Evolutionary conservation across 2,888 invertebrate species (phyloP).

Genomic region (Sicus ferrugineus): DNA sequence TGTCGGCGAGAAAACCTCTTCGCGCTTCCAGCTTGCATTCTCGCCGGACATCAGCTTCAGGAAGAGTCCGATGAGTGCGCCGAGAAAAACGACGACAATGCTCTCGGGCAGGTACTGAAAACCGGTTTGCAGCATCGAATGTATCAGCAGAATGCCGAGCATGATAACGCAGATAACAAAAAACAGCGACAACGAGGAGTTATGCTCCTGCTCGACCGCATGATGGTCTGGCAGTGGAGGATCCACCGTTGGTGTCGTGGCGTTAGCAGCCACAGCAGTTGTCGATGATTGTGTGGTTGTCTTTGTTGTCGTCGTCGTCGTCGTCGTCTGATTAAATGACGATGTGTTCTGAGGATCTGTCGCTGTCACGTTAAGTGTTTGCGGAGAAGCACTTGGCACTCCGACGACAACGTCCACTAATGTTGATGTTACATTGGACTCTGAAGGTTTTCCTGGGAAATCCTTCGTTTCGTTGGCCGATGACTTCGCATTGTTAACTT

Average conservation of each 20-base stretch:
- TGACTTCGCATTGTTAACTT: constrained; percentile 18
- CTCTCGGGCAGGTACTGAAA: constrained; percentile 98
- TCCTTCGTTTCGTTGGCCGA: neutral
- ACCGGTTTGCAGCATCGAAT: constrained; percentile 92
- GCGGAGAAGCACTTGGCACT: neutral
- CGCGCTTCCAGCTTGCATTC: constrained; percentile 94
- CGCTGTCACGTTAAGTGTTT: neutral
- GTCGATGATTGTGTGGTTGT: constrained; percentile 20
- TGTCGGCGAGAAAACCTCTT: constrained; percentile 97
- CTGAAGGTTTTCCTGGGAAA: constrained; percentile 10
- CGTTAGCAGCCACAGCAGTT: constrained; percentile 43
- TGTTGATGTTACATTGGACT: neutral
- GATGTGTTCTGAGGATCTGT: neutral
- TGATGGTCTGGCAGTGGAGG: constrained; percentile 87
- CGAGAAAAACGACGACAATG: constrained; percentile 94
- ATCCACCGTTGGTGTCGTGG: constrained; percentile 72
- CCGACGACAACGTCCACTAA: neutral
- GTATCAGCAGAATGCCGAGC: constrained; percentile 91
- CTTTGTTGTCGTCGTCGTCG: constrained; percentile 32
- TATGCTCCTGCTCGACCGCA: constrained; percentile 94
- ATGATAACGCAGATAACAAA: constrained; percentile 96
- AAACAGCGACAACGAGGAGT: constrained; percentile 96
- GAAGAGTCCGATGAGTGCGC: constrained; percentile 89
- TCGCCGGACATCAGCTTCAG: constrained; percentile 86
- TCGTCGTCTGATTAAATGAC: constrained; percentile 21